Evolutionary conservation across 1,140 invertebrate species (phyloP).

Genomic region (Maconellicoccus hirsutus): DNA sequence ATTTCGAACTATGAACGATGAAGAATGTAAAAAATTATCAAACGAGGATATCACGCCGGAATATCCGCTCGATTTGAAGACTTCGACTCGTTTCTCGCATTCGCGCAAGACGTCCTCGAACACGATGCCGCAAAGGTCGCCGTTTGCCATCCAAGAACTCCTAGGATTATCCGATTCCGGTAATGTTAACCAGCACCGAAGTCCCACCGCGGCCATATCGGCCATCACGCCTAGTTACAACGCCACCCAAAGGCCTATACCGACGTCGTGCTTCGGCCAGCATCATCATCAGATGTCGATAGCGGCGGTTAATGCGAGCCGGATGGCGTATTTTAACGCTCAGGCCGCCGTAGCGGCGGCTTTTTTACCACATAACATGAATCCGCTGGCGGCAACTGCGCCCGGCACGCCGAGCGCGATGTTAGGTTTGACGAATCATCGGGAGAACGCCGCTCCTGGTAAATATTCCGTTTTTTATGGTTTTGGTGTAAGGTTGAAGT

Average conservation of each 20-base stretch:
- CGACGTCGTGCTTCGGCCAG: conserved; percentile 35
- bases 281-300: conserved; percentile 46
- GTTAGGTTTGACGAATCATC: conserved; percentile 30
- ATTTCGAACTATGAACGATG: conserved; percentile 5
- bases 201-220: conserved; percentile 36
- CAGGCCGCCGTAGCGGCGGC: conserved; percentile 76
- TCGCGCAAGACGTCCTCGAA: conserved; percentile 13
- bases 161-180: conserved; percentile 46
- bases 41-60: neutral
- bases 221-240: conserved; percentile 31
- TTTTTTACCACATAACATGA: conserved; percentile 55
- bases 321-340: conserved; percentile 76
- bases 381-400: conserved; percentile 25
- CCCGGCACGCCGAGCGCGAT: conserved; percentile 24
- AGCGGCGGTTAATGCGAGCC: conserved; percentile 47
- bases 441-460: conserved; percentile 23
- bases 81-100: neutral
- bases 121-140: conserved; percentile 65
- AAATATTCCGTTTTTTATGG: conserved; percentile 3
- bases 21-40: neutral
- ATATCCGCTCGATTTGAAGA: neutral
- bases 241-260: conserved; percentile 34
- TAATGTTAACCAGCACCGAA: conserved; percentile 31
- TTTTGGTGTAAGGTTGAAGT: too few species aligned
- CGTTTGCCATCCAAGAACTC: conserved; percentile 84